These are phyloP conservation scores for Nothobranchius furzeri DNA, from an alignment of 2,113 vertebrate species.

Conservation along the genomic window DNA sequence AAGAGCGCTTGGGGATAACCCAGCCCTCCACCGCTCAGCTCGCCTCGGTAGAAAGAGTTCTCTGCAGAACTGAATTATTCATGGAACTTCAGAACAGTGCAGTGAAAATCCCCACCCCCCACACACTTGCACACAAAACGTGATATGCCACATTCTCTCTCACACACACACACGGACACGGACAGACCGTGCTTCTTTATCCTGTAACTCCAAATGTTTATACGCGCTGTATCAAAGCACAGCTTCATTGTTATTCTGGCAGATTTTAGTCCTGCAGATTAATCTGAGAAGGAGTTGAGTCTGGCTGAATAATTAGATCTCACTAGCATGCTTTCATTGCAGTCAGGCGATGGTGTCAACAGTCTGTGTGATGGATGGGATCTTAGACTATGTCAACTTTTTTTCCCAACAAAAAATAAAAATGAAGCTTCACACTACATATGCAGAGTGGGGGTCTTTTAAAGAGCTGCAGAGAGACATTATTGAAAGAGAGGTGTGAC, in stretches of 20 bases:
- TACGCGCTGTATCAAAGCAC: conserved; percentile 12
- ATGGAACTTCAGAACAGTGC: conserved; percentile 70
- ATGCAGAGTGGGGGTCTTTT: conserved; percentile 5
- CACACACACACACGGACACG: background rate
- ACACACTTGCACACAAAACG: conserved; percentile 59
- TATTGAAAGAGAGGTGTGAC: background rate
- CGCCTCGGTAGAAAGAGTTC: conserved; percentile 66
- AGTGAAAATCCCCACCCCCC: conserved; percentile 66
- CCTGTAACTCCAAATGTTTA: conserved; percentile 10
- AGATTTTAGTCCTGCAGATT: conserved; percentile 13
- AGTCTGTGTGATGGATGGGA: conserved; percentile 31
- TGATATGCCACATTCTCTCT: conserved; percentile 49
- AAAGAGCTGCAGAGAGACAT: background rate
- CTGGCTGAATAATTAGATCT: conserved; percentile 55
- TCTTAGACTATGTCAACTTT: conserved; percentile 36
- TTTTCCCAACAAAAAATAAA: background rate
- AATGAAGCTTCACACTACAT: conserved; percentile 10
- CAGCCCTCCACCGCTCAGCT: conserved; percentile 48
- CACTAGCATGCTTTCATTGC: conserved; percentile 14
- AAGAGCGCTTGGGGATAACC: conserved; percentile 53
- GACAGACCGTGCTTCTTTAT: conserved; percentile 25
- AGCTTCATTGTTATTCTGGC: conserved; percentile 4
- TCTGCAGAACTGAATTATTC: conserved; percentile 81
- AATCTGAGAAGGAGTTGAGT: conserved; percentile 12
- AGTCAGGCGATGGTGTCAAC: conserved; percentile 31